These are phyloP conservation scores for Fregata magnificens DNA, from an alignment of 2,113 vertebrate genomes.

Conservation along the genomic window DNA sequence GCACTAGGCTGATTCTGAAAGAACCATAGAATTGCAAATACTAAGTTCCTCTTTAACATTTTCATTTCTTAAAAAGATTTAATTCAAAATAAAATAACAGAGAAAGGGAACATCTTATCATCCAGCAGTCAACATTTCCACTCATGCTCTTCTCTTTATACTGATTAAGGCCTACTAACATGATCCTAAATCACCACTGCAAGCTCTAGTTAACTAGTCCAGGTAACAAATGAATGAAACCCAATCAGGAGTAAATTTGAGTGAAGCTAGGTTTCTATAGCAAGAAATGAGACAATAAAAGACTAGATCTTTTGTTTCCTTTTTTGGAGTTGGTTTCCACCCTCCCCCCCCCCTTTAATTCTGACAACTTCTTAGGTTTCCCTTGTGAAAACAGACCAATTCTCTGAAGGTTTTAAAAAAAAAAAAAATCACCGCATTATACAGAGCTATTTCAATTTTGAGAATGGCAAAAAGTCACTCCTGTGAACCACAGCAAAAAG, in stretches of 20 bases:
- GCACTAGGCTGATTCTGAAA: neutral
- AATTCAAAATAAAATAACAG: constrained; percentile 5
- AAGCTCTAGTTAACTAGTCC: neutral
- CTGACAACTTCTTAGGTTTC: neutral
- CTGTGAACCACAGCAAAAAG: neutral
- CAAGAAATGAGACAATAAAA: neutral
- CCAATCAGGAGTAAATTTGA: neutral
- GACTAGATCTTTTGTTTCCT: neutral
- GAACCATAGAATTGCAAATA: neutral
- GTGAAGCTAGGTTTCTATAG: neutral
- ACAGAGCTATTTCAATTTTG: neutral
- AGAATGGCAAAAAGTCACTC: neutral
- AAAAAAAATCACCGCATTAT: neutral
- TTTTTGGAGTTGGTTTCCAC: fast-evolving
- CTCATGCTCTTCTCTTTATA: neutral
- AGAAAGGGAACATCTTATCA: neutral
- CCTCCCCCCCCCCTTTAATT: neutral
- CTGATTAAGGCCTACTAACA: neutral
- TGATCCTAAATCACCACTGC: neutral
- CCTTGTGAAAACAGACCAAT: neutral
- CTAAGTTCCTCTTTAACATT: neutral
- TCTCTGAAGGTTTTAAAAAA: neutral
- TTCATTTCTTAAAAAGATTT: neutral
- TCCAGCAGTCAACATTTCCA: neutral
- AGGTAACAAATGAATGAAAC: neutral